Evolutionary conservation across 2,888 invertebrate genomes (phyloP).

Genomic region (Zaprionus bogoriensis): DNA sequence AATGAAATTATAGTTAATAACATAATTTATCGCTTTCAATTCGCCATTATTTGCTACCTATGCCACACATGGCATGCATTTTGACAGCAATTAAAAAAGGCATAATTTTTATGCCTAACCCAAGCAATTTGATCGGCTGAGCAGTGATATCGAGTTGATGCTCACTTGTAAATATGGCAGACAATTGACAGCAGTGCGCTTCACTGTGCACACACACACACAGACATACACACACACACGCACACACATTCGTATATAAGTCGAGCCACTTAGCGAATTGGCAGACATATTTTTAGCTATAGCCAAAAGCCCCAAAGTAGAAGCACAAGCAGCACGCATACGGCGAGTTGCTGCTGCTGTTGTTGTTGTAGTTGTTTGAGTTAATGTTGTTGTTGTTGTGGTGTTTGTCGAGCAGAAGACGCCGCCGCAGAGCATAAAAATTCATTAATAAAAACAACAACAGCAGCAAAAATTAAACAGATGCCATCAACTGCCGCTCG

Average conservation of each 20-base stretch:
- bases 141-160: too few relatives aligned
- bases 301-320: slow-evolving; percentile 60
- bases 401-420: neutral
- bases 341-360: slow-evolving; percentile 14
- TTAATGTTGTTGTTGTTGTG: neutral
- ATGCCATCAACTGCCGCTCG: slow-evolving; percentile 53
- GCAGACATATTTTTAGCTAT: slow-evolving; percentile 70
- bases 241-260: slow-evolving; percentile 13
- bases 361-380: neutral
- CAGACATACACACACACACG: neutral
- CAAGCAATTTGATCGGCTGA: too few relatives aligned
- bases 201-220: slow-evolving; percentile 17
- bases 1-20: too few relatives aligned
- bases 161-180: neutral
- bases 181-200: slow-evolving; percentile 6
- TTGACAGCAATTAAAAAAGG: too few relatives aligned
- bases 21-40: too few relatives aligned
- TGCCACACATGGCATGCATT: too few relatives aligned
- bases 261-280: slow-evolving; percentile 72
- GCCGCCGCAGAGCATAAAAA: slow-evolving; percentile 53
- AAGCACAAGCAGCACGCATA: slow-evolving; percentile 52
- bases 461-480: slow-evolving; percentile 66
- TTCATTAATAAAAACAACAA: slow-evolving; percentile 70
- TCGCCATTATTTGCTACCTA: too few relatives aligned
- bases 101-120: too few relatives aligned